These are phyloP conservation scores for Noctua janthe DNA, from an alignment of 2,888 invertebrate species.

Conservation along the genomic window DNA sequence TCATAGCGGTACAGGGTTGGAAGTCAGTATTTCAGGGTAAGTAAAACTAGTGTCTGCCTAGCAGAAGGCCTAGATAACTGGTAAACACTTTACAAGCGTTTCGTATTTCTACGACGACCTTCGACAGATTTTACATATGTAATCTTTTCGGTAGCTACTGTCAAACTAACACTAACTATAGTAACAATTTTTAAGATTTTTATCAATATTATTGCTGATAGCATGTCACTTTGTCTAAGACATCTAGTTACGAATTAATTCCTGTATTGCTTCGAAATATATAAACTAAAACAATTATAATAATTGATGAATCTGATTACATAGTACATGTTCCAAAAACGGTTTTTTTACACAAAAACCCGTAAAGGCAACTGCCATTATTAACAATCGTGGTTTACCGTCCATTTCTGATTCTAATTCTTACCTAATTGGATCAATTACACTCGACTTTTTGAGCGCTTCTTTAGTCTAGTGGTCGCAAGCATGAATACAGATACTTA, in stretches of 20 bases:
- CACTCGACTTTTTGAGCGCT: too few species aligned
- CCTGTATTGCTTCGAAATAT: neutral
- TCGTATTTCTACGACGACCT: neutral
- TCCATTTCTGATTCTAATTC: neutral
- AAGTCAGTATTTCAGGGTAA: constrained; percentile 7
- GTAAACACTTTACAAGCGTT: neutral
- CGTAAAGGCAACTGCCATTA: neutral
- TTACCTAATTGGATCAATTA: too few species aligned
- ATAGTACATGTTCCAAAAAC: neutral
- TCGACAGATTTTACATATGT: neutral
- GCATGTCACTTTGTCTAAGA: neutral
- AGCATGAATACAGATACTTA: too few species aligned
- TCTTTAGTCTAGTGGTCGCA: too few species aligned
- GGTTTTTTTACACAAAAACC: neutral
- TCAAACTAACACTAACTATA: neutral
- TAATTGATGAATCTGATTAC: neutral
- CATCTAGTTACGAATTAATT: neutral
- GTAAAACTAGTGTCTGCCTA: neutral
- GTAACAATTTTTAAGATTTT: neutral
- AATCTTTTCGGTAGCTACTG: neutral
- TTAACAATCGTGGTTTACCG: too few species aligned
- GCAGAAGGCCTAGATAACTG: neutral
- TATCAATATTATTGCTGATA: neutral
- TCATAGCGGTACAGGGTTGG: constrained; percentile 38
- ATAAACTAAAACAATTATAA: neutral